Evolutionary conservation across 1,140 invertebrate genomes (phyloP).

Genomic region (Bacillus rossius): DNA sequence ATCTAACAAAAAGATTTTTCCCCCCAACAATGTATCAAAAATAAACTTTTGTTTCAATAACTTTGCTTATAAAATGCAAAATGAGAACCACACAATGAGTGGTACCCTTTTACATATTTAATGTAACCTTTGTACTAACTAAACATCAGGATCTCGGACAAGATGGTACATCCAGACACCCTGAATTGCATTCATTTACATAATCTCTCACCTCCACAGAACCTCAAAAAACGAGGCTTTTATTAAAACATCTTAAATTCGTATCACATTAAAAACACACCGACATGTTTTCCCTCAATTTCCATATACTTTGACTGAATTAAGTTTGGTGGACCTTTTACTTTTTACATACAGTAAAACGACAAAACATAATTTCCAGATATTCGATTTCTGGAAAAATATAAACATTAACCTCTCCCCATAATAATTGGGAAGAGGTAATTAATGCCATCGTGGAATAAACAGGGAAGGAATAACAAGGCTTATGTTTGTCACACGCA

Average conservation of each 20-base stretch:
- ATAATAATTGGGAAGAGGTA: constrained; percentile 4
- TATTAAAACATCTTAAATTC: constrained; percentile 7
- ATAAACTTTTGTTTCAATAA: constrained; percentile 43
- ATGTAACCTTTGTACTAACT: constrained; percentile 38
- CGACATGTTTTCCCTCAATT: constrained; percentile 13
- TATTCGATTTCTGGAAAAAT: not conserved
- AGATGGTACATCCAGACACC: constrained; percentile 11
- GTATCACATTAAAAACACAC: constrained; percentile 12
- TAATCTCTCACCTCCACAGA: constrained; percentile 14
- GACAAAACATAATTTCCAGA: constrained; percentile 10
- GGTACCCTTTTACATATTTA: constrained; percentile 32
- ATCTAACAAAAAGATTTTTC: constrained; percentile 40
- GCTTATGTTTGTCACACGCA: not conserved
- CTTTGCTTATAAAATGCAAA: constrained; percentile 29
- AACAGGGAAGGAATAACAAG: constrained; percentile 11
- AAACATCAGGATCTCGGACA: constrained; percentile 26
- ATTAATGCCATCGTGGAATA: constrained; percentile 18
- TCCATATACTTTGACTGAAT: constrained; percentile 18
- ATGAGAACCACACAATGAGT: constrained; percentile 42
- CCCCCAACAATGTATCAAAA: constrained; percentile 49
- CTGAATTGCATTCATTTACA: constrained; percentile 6
- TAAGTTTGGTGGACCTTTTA: constrained; percentile 17
- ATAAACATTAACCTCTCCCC: constrained; percentile 10
- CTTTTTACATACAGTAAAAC: constrained; percentile 18
- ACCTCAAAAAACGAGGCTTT: constrained; percentile 15